Evolutionary conservation across 2,797 vertebrate species (phyloP).

Genomic region (Furcifer pardalis): DNA sequence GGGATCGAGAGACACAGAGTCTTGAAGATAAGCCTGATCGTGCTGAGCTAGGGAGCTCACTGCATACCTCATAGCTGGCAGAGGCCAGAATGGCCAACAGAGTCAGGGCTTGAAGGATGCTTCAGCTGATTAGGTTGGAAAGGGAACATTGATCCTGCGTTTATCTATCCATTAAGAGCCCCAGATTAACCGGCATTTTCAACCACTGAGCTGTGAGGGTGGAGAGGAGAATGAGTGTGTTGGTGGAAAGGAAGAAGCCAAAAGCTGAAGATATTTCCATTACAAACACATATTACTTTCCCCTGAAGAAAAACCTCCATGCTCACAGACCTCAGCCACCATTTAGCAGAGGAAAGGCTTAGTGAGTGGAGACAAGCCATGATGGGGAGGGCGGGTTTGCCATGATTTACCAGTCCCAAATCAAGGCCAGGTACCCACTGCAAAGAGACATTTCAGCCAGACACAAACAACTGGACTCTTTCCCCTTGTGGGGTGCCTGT

Average conservation of each 20-base stretch:
- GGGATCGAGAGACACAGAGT: neutral
- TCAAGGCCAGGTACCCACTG: constrained; percentile 10
- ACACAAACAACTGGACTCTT: constrained; percentile 26
- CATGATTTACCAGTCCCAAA: constrained; percentile 8
- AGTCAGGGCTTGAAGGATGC: constrained; percentile 34
- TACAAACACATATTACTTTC: neutral
- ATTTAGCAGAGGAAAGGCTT: neutral
- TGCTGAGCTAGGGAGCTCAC: neutral
- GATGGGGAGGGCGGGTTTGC: neutral
- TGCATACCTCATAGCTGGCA: neutral
- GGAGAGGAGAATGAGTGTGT: neutral
- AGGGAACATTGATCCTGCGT: constrained; percentile 38
- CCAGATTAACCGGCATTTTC: constrained; percentile 31
- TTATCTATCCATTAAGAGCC: constrained; percentile 40
- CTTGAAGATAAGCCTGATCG: neutral
- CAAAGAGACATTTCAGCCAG: constrained; percentile 29
- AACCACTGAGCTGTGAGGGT: neutral
- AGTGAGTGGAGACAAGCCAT: neutral
- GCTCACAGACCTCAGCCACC: neutral
- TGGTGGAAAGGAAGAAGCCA: neutral
- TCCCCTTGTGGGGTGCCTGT: constrained; percentile 20
- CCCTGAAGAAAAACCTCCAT: neutral
- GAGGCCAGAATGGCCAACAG: constrained; percentile 11
- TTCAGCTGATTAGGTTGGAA: constrained; percentile 35
- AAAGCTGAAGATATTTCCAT: neutral